Evolutionary conservation across 2,797 vertebrate species (phyloP), one percentile per base, ranked within the genome.

Genomic region (Avahi laniger): DNA sequence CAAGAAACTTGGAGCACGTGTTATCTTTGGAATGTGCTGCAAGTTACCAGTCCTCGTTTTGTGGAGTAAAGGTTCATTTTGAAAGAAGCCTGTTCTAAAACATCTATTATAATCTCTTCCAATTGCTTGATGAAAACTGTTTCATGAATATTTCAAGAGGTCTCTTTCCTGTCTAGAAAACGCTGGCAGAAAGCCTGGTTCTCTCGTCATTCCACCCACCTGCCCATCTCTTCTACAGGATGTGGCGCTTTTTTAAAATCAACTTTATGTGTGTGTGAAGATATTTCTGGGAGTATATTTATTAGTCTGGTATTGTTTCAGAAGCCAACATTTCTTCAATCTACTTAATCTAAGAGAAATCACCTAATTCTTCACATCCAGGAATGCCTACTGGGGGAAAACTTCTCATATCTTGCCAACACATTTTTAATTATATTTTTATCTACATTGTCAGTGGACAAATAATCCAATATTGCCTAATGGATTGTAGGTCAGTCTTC

Each of bases 91-190:
- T 91, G 18, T 75, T n/a, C n/a, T 89, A 82, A 94, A 78, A 63
- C 30, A 38, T 93, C 35, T 20, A 48, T 94, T 93, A 15, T 84
- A 81, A 93, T 75, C 70, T 93, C n/a, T 84, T 93, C 59, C 59
- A 85, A 18, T 80, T 83, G 69, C 28, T 63, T 67, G 65, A 48
- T 81, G 57, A 84, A 54, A 91, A 54, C 10, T 82, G n/a, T 82
- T 93, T 86, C 75, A 61, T 33, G n/a, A 81, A 73, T 90, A 92
- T 90, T 95, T 89, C 61, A 79, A 46, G 48, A 90, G 33, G 7
- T 89, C 15, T 69, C 26, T 81, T 70, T 91, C 15, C 46, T 80
- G 33, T 46, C 11, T 41, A 38, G 65, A 22, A 95, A 79, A 91
- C 61, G 26, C 35, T 93, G 70, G 54, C 33, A 90, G 54, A 85